Evolutionary conservation across 2,797 vertebrate species (phyloP).

Genomic region (Microchirus variegatus): DNA sequence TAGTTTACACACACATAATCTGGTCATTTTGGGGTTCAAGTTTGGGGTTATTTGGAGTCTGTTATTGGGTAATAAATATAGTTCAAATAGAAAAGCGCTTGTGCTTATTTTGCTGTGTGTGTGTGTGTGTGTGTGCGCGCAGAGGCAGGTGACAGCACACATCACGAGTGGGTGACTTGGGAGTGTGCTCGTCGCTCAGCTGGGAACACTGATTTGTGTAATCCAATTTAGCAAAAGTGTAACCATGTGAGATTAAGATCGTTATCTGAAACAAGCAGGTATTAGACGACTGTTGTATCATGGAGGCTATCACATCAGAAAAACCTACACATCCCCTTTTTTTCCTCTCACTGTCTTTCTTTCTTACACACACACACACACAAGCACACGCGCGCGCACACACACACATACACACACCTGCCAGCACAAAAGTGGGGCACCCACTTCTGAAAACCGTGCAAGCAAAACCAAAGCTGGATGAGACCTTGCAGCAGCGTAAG

Average conservation of each 20-base stretch:
- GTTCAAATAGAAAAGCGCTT: too few relatives aligned
- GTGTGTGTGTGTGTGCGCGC: too few relatives aligned
- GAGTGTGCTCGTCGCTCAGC: too few relatives aligned
- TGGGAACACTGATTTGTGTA: slow-evolving; percentile 18
- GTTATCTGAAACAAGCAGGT: slow-evolving; percentile 28
- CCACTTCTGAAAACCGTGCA: slow-evolving; percentile 11
- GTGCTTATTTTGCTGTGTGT: too few relatives aligned
- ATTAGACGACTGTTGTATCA: slow-evolving; percentile 8
- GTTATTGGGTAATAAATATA: too few relatives aligned
- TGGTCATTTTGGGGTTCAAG: neutral
- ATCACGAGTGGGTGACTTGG: too few relatives aligned
- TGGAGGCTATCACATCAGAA: neutral
- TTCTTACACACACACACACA: neutral
- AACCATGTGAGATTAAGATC: slow-evolving; percentile 11
- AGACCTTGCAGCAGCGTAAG: slow-evolving; percentile 36
- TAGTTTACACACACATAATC: neutral
- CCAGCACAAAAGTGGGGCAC: slow-evolving; percentile 22
- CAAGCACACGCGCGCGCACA: neutral
- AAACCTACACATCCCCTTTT: neutral
- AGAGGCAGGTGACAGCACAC: too few relatives aligned
- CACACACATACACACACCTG: slow-evolving; percentile 19
- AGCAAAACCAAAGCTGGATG: slow-evolving; percentile 42
- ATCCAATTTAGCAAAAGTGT: slow-evolving; percentile 9
- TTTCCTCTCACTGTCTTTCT: neutral
- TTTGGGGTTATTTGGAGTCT: too few relatives aligned